These are phyloP conservation scores for Acrocephalus scirpaceus DNA, from an alignment of 2,797 vertebrate genomes.

Conservation along the genomic window DNA sequence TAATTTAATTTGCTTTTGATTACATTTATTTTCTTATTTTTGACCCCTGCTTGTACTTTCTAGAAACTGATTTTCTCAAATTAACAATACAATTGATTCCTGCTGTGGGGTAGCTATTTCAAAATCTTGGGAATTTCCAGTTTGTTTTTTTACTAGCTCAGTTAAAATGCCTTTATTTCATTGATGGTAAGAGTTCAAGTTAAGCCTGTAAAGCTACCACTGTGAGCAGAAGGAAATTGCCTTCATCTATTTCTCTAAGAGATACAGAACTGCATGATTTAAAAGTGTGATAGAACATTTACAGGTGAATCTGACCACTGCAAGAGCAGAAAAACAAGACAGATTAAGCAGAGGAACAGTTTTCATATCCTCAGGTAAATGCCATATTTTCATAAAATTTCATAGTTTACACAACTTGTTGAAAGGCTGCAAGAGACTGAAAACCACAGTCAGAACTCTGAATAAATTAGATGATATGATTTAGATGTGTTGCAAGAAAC, in stretches of 20 bases:
- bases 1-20: neutral
- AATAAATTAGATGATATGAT: constrained; percentile 57
- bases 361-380: neutral
- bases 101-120: neutral
- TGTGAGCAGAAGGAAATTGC: neutral
- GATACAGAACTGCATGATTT: neutral
- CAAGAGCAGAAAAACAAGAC: neutral
- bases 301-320: constrained; percentile 8
- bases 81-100: neutral
- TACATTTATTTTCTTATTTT: constrained; percentile 7
- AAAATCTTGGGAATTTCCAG: neutral
- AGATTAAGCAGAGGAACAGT: neutral
- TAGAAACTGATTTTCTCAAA: neutral
- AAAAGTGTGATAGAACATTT: neutral
- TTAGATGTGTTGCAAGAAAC: constrained; percentile 14
- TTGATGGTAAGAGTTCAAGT: neutral
- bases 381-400: constrained; percentile 22
- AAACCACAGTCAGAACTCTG: constrained; percentile 1
- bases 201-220: neutral
- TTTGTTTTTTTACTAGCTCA: neutral
- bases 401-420: constrained; percentile 20
- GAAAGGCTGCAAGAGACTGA: constrained; percentile 21
- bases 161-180: constrained; percentile 8
- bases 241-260: neutral
- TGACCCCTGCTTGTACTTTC: neutral